phyloP scores from a whole-genome alignment of 2,797 vertebrate species.

The Pseudopleuronectes americanus region DNA sequence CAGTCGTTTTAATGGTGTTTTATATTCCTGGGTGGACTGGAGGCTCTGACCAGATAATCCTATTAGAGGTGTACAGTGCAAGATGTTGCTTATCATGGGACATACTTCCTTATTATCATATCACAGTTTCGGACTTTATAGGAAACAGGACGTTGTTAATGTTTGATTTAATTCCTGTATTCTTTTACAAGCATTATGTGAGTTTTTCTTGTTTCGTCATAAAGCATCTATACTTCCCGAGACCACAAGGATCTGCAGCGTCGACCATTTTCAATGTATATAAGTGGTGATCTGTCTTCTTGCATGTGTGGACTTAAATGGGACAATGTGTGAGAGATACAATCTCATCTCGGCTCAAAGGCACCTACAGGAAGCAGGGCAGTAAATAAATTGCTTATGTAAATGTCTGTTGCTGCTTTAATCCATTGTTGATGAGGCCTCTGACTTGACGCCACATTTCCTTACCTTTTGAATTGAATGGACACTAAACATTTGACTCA shows the following conservation, averaged over 20 bases:
- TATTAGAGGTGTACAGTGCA: constrained; percentile 28
- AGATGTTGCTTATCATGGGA: background rate
- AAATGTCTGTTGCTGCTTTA: constrained; percentile 56
- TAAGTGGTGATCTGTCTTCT: background rate
- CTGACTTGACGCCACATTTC: constrained; percentile 10
- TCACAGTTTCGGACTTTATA: background rate
- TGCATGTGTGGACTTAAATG: background rate
- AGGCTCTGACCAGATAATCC: constrained; percentile 54
- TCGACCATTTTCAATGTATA: background rate
- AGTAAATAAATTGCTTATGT: constrained; percentile 71
- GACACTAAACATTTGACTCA: constrained; percentile 17
- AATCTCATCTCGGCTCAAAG: constrained; percentile 62
- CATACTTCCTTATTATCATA: constrained; percentile 17
- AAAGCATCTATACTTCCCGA: background rate
- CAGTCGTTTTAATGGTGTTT: constrained; percentile 43
- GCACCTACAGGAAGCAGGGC: constrained; percentile 58
- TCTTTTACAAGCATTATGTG: background rate
- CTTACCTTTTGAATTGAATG: constrained; percentile 23
- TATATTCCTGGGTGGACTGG: constrained; percentile 28
- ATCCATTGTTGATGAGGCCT: constrained; percentile 63
- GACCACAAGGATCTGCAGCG: background rate
- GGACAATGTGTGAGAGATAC: constrained; percentile 39
- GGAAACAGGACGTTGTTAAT: background rate
- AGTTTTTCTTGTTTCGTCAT: background rate
- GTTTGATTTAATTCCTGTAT: constrained; percentile 1